Percentiles rank a stretch among this genome's conserved stretches.
Evolutionary conservation across 1,140 invertebrate genomes (phyloP).

Genomic region (Aphelenchoides avenae): DNA sequence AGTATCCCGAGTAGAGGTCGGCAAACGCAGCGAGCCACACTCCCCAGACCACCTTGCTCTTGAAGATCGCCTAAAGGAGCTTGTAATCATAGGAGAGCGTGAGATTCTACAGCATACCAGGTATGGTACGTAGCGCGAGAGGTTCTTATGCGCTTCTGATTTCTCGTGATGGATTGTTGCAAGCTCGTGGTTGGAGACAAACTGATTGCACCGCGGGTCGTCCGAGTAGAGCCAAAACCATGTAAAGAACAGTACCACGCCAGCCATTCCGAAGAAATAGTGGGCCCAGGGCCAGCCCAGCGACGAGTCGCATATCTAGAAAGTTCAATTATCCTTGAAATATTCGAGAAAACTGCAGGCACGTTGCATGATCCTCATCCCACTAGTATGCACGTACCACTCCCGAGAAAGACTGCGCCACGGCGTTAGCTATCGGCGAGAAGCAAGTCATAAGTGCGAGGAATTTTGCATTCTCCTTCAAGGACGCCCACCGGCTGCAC

Average conservation of each 20-base stretch:
- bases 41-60: conserved; percentile 19
- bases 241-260: conserved; percentile 19
- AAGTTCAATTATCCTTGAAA: not conserved
- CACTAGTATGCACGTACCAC: conserved; percentile 24
- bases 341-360: too few relatives aligned
- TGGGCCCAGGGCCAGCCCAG: conserved; percentile 35
- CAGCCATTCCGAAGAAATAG: conserved; percentile 25
- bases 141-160: conserved; percentile 34
- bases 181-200: conserved; percentile 25
- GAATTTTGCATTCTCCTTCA: conserved; percentile 34
- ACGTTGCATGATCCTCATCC: too few relatives aligned
- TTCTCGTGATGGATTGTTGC: conserved; percentile 29
- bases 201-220: conserved; percentile 20
- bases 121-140: conserved; percentile 23
- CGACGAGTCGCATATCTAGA: conserved; percentile 31
- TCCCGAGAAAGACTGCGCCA: conserved; percentile 24
- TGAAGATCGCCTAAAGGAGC: conserved; percentile 18
- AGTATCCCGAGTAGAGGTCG: conserved; percentile 32
- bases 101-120: not conserved
- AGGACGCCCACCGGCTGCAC: conserved; percentile 36
- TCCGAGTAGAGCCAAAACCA: conserved; percentile 29
- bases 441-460: conserved; percentile 33
- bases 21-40: conserved; percentile 46
- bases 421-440: conserved; percentile 17
- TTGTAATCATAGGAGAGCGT: not conserved